Percentiles rank a stretch among this genome's conserved stretches.
These are phyloP conservation scores for Drosophila stalkeri DNA, from an alignment of 2,888 invertebrate genomes.

Conservation along the genomic window DNA sequence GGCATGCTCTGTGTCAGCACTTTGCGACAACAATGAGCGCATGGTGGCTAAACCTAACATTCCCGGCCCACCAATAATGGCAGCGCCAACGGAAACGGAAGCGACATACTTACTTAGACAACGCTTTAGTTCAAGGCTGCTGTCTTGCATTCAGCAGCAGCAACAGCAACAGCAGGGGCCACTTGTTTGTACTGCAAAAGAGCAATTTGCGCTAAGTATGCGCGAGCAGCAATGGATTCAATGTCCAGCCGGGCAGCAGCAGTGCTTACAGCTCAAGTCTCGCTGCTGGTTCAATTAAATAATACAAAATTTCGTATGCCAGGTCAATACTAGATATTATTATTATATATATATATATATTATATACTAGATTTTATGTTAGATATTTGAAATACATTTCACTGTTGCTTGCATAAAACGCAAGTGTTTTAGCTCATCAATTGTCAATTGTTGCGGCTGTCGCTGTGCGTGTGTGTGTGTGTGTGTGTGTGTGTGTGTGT, in stretches of 20 bases:
- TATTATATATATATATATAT: background rate
- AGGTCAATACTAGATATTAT: background rate
- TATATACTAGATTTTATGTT: too few species aligned
- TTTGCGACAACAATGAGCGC: slow-evolving; percentile 59
- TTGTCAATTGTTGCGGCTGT: slow-evolving; percentile 28
- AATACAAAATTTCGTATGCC: background rate
- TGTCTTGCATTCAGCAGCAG: background rate
- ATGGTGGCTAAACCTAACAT: slow-evolving; percentile 42
- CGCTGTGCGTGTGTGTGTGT: background rate
- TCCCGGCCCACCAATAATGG: slow-evolving; percentile 59
- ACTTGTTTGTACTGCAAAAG: slow-evolving; percentile 51
- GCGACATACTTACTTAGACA: slow-evolving; percentile 77
- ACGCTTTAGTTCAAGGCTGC: slow-evolving; percentile 39
- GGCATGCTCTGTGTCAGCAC: slow-evolving; percentile 59
- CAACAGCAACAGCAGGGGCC: background rate
- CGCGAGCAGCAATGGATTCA: slow-evolving; percentile 53
- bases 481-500: slow-evolving; percentile 7
- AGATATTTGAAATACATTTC: too few species aligned
- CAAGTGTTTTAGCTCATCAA: slow-evolving; percentile 46
- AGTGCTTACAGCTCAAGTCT: background rate
- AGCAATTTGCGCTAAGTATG: slow-evolving; percentile 68
- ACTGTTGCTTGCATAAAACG: slow-evolving; percentile 22
- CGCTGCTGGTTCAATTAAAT: background rate
- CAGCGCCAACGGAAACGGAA: slow-evolving; percentile 70
- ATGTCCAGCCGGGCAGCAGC: slow-evolving; percentile 10